Conservation (phyloP, 1,140 invertebrate genomes). For the Thrips palmi region DNA sequence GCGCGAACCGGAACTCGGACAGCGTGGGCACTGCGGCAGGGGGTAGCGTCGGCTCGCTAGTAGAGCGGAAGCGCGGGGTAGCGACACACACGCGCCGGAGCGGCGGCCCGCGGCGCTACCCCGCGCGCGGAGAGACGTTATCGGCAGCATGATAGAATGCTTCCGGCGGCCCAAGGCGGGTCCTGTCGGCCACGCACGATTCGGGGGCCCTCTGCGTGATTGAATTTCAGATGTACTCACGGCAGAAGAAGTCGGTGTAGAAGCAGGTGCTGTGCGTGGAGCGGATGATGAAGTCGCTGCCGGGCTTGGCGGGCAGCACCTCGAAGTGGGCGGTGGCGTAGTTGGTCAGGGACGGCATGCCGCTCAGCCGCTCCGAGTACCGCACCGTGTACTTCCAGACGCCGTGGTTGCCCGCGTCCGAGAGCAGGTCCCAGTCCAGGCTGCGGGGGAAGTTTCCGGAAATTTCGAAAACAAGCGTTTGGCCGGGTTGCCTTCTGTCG, state of each 20-base stretch:
- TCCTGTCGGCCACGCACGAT: background rate
- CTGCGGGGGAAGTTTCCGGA: no score
- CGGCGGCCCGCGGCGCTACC: background rate
- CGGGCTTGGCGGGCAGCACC: conserved; percentile 30
- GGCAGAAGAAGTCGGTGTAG: conserved; percentile 31
- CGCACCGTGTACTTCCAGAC: conserved; percentile 48
- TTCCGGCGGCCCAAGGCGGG: background rate
- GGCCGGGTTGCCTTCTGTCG: no score
- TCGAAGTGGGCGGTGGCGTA: conserved; percentile 33
- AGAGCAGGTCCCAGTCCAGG: no score
- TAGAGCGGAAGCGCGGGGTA: conserved; percentile 17
- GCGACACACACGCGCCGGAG: conserved; percentile 10
- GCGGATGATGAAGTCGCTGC: conserved; percentile 29
- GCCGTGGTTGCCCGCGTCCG: conserved; percentile 41
- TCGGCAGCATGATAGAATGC: background rate
- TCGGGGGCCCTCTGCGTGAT: conserved; percentile 9
- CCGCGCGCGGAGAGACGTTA: background rate
- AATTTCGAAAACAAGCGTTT: no score
- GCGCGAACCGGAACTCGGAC: conserved; percentile 33
- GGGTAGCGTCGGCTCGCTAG: conserved; percentile 36
- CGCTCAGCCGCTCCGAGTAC: conserved; percentile 41
- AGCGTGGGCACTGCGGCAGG: conserved; percentile 28
- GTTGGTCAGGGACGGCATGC: conserved; percentile 40
- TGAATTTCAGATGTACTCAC: conserved; percentile 27
- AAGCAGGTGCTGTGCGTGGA: conserved; percentile 45